Conservation (phyloP, 2,888 invertebrate species). For the Acanthosepion esculentum region DNA sequence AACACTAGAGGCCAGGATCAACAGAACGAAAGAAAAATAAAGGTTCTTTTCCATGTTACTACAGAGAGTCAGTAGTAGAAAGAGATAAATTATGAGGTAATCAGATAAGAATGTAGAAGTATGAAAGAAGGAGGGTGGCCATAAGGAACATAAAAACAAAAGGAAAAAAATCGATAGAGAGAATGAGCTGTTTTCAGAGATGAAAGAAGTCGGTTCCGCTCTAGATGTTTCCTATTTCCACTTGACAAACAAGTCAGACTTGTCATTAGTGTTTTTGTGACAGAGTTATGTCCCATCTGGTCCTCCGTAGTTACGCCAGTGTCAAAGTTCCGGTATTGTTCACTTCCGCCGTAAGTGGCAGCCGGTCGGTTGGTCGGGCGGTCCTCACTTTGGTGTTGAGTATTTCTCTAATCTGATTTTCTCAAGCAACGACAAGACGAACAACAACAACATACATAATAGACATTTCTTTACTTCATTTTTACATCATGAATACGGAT, state of each 20-base stretch:
- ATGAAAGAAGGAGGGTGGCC: not conserved
- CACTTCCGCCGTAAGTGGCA: slow-evolving; percentile 33
- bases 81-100: not conserved
- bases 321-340: slow-evolving; percentile 22
- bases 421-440: not conserved
- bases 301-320: slow-evolving; percentile 7
- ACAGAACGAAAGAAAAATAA: not conserved
- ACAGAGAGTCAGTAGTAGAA: not conserved
- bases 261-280: not conserved
- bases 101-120: not conserved
- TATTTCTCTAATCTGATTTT: not conserved
- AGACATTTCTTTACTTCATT: not conserved
- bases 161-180: not conserved
- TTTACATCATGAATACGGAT: slow-evolving; percentile 36
- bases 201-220: not conserved
- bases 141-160: not conserved
- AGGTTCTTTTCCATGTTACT: too few species aligned
- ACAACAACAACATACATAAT: not conserved
- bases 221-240: not conserved
- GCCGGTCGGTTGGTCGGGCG: not conserved
- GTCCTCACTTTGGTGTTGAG: not conserved
- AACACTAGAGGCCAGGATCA: too few species aligned
- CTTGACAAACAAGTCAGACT: not conserved
- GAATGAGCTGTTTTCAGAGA: not conserved
- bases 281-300: not conserved